Evolutionary conservation across 2,113 vertebrate genomes (phyloP).

Genomic region (Chionodraco myersi): DNA sequence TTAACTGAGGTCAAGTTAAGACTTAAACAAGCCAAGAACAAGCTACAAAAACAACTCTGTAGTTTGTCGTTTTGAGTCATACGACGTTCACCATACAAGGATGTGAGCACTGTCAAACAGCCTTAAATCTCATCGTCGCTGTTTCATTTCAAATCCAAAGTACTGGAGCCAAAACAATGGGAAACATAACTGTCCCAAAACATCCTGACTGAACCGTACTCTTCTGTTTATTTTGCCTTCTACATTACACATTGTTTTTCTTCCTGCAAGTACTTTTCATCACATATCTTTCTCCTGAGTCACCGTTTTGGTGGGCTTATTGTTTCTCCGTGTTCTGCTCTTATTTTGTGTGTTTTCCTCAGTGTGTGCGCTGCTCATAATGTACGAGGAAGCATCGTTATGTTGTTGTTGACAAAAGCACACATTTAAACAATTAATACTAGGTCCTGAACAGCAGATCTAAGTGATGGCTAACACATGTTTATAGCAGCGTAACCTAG

Average conservation of each 20-base stretch:
- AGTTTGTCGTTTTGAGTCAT: background rate
- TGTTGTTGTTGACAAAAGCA: too few relatives aligned
- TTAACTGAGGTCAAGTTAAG: background rate
- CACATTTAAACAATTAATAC: too few relatives aligned
- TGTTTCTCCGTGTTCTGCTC: slow-evolving; percentile 14
- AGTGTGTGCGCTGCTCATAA: background rate
- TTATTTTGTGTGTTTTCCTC: background rate
- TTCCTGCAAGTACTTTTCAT: background rate
- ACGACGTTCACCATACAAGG: background rate
- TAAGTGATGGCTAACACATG: too few relatives aligned
- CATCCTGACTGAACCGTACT: background rate
- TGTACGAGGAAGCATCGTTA: background rate
- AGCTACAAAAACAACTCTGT: background rate
- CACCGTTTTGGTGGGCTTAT: background rate
- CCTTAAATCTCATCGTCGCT: background rate
- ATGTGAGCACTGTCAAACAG: background rate
- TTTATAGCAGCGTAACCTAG: too few relatives aligned
- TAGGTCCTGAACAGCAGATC: too few relatives aligned
- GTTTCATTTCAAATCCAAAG: background rate
- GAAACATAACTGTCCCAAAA: background rate
- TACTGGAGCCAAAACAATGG: background rate
- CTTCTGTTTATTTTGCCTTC: background rate
- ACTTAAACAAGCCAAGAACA: background rate
- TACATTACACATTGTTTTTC: background rate
- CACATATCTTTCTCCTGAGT: background rate